phyloP scores from a whole-genome alignment of 2,888 invertebrate genomes.

The Eupithecia centaureata region DNA sequence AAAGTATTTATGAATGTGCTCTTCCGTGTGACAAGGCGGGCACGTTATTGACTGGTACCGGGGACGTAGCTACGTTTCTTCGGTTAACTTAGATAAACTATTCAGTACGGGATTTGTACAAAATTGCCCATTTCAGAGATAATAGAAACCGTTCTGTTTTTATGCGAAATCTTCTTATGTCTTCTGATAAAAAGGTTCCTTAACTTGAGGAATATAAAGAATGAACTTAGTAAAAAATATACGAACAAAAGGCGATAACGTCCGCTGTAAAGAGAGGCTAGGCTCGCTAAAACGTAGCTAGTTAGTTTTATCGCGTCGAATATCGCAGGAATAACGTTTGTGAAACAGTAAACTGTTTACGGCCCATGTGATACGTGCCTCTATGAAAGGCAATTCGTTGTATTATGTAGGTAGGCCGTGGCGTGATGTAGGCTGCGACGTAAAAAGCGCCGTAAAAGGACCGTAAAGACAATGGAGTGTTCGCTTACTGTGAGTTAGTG shows the following conservation, averaged over 20 bases:
- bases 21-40: background rate
- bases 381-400: constrained; percentile 23
- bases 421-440: constrained; percentile 13
- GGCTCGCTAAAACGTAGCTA: background rate
- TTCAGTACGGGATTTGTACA: constrained; percentile 1
- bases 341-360: constrained; percentile 29
- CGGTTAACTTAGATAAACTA: background rate
- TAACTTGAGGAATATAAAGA: background rate
- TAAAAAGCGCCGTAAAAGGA: constrained; percentile 28
- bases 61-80: background rate
- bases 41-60: background rate
- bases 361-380: constrained; percentile 25
- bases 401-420: constrained; percentile 4
- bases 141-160: constrained; percentile 1
- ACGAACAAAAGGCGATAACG: background rate
- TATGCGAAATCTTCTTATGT: background rate
- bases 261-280: background rate
- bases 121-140: constrained; percentile 4
- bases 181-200: background rate
- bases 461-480: constrained; percentile 39
- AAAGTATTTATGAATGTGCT: constrained; percentile 11
- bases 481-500: constrained; percentile 27
- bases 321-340: constrained; percentile 18
- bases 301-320: constrained; percentile 16
- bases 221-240: background rate